Conservation (phyloP, 1,140 invertebrate species). For the Bemisia tabaci region DNA sequence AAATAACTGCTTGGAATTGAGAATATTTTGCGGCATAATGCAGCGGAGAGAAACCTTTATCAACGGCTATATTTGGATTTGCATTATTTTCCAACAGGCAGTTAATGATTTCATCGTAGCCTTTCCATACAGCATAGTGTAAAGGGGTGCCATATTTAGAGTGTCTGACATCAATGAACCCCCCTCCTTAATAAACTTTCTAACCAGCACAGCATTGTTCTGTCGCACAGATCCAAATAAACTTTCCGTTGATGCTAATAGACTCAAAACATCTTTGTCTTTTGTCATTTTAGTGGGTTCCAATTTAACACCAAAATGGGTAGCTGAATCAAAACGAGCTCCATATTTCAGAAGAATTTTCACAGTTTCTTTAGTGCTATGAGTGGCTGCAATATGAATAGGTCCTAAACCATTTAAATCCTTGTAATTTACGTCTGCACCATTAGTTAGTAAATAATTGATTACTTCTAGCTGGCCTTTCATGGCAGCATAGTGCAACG, state of each 20-base stretch:
- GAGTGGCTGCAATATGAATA: slow-evolving; percentile 2
- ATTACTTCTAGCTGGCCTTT: slow-evolving; percentile 76
- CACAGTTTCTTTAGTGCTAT: slow-evolving; percentile 12
- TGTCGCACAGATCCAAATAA: slow-evolving; percentile 13
- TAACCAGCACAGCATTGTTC: not conserved
- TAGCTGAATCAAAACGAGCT: not conserved
- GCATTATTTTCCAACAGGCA: slow-evolving; percentile 14
- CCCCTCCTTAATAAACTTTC: not conserved
- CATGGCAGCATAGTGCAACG: slow-evolving; percentile 81
- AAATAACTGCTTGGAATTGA: slow-evolving; percentile 62
- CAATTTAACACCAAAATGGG: not conserved
- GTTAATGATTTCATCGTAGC: slow-evolving; percentile 11
- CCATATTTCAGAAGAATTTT: slow-evolving; percentile 4
- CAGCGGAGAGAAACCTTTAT: slow-evolving; percentile 47
- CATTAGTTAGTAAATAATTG: slow-evolving; percentile 33
- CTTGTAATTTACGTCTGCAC: slow-evolving; percentile 28
- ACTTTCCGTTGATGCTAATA: slow-evolving; percentile 11
- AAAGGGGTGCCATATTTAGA: slow-evolving; percentile 13
- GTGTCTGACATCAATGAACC: slow-evolving; percentile 10
- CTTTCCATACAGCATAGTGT: slow-evolving; percentile 13
- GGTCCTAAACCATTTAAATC: not conserved
- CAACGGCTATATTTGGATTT: slow-evolving; percentile 3
- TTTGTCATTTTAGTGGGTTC: slow-evolving; percentile 9
- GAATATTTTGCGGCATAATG: slow-evolving; percentile 89
- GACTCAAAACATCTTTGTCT: slow-evolving; percentile 1